Evolutionary conservation across 1,140 invertebrate species (phyloP).

Genomic region (Zaprionus africanus): DNA sequence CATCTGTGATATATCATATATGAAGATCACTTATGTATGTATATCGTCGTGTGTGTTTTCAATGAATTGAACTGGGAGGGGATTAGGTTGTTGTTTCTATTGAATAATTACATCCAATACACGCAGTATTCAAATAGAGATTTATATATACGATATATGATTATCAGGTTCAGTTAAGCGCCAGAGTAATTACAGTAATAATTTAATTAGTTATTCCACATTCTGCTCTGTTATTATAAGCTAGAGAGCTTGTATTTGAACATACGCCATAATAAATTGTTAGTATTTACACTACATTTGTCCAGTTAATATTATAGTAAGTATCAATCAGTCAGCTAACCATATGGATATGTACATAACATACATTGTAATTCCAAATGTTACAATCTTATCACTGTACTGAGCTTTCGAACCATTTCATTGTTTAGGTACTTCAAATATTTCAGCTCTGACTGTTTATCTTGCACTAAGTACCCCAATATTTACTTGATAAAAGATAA

Average conservation of each 20-base stretch:
- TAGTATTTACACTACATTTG: background rate
- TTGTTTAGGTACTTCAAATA: background rate
- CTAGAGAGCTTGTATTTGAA: background rate
- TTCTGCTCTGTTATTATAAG: background rate
- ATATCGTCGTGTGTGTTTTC: background rate
- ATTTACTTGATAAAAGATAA: background rate
- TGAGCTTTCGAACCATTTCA: background rate
- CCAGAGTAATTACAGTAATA: background rate
- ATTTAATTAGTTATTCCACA: background rate
- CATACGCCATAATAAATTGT: too few species aligned
- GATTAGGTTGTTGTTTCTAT: background rate
- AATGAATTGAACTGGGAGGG: background rate
- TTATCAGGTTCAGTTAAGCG: background rate
- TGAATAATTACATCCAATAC: background rate
- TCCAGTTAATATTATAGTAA: background rate
- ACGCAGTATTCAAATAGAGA: background rate
- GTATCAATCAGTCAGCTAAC: too few species aligned
- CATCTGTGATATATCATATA: conserved; percentile 2
- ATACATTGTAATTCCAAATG: background rate
- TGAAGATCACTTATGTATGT: background rate
- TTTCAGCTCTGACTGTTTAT: background rate
- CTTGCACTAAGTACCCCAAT: background rate
- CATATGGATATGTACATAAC: too few species aligned
- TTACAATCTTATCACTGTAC: background rate
- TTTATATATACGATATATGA: background rate